Evolutionary conservation across 1,140 invertebrate species (phyloP), one percentile per base, ranked within the genome.

Genomic region (Thaumatotibia leucotreta): DNA sequence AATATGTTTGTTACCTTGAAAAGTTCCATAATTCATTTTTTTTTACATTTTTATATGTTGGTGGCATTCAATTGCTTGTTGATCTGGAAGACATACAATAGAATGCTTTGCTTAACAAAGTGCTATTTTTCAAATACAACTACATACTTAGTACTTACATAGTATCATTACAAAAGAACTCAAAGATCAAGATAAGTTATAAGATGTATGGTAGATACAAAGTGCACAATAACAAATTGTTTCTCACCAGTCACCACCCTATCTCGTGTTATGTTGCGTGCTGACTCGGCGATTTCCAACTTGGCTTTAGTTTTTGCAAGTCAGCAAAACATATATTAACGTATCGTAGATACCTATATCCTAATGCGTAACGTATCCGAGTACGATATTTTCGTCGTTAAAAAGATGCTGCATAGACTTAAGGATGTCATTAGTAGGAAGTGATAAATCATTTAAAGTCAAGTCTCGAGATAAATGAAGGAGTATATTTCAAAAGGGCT

Each of bases 371-470:
- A 14, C 35, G 11, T 39, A 39, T 45, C 14, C 6, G 8, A 45
- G 20, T n/a, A 45, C 39, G 39, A 45, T 20, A 20, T 45, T 45
- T 45, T 45, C 39, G 39, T 39, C n/a, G 1, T 45, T 45, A 1
- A 9, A n/a, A 45, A 45, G 39, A 45, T 20, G 39, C 24, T 58
- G 23, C 52, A 24, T 58, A 27, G 29, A 58, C 52, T 27, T 27
- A 5, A 58, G 10, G 24, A 31, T 6, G n/a, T 29, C 52, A 58
- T 58, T 58, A 58, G 52, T 31, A 11, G 14, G 14, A 22, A 58
- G 24, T 27, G 10, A 58, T 58, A 58, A 58, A 58, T 58, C 52
- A 58, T 31, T 58, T 58, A 58, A 58, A 58, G 52, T 58, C 52
- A 58, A 58, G 24, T 27, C 52, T 58, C 23, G 5, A 58, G 52